These are phyloP conservation scores for Oryzias dopingdopingensis DNA, from an alignment of 2,797 vertebrate genomes.

Conservation along the genomic window DNA sequence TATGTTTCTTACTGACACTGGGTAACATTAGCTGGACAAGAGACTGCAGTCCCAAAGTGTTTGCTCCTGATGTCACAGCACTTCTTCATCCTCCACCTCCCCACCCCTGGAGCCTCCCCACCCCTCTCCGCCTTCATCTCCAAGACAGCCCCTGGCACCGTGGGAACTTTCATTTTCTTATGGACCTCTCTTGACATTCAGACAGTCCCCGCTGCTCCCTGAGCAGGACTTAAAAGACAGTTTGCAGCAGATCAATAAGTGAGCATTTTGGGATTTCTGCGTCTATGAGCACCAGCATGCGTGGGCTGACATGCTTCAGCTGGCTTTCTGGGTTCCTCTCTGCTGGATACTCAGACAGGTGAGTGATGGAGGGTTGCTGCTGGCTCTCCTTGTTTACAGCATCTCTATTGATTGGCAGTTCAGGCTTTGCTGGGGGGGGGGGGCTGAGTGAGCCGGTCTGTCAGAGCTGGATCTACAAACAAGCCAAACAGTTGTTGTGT, in stretches of 20 bases:
- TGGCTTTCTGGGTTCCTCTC: slow-evolving; percentile 42
- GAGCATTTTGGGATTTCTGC: slow-evolving; percentile 37
- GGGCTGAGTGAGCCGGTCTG: slow-evolving; percentile 23
- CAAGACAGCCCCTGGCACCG: slow-evolving; percentile 31
- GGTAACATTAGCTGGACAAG: slow-evolving; percentile 52
- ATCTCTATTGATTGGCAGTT: slow-evolving; percentile 29
- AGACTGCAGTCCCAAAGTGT: slow-evolving; percentile 48
- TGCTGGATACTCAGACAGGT: slow-evolving; percentile 66
- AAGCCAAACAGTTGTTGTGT: neutral
- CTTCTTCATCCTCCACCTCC: slow-evolving; percentile 21
- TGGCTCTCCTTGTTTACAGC: slow-evolving; percentile 45
- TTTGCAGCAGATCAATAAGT: slow-evolving; percentile 7
- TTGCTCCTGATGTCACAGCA: slow-evolving; percentile 25
- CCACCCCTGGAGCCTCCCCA: neutral
- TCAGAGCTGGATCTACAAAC: slow-evolving; percentile 8
- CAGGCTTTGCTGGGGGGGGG: slow-evolving; percentile 21
- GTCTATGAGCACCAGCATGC: slow-evolving; percentile 47
- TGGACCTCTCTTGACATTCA: slow-evolving; percentile 11
- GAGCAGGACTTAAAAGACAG: slow-evolving; percentile 17
- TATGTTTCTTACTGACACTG: slow-evolving; percentile 48
- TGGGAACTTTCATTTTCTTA: slow-evolving; percentile 43
- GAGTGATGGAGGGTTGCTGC: slow-evolving; percentile 43
- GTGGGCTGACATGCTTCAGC: slow-evolving; percentile 49
- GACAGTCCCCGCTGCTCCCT: slow-evolving; percentile 10
- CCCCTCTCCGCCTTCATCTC: slow-evolving; percentile 3